Evolutionary conservation across 2,797 vertebrate species (phyloP).

Genomic region (Galago senegalensis): DNA sequence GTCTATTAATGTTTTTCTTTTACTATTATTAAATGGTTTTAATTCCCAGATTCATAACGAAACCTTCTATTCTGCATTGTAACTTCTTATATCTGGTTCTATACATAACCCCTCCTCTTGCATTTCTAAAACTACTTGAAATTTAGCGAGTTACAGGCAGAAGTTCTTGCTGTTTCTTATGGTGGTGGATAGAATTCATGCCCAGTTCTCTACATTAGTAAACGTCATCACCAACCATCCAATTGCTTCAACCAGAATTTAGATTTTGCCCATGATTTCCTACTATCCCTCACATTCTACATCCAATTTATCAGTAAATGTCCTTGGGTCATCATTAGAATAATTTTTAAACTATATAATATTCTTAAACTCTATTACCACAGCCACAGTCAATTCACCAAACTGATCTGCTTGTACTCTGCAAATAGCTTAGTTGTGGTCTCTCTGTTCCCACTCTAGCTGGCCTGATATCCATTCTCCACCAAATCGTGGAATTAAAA

Average conservation of each 20-base stretch:
- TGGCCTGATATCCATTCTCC: background rate
- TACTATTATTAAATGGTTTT: background rate
- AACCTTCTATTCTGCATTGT: background rate
- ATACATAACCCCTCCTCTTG: background rate
- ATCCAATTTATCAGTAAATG: background rate
- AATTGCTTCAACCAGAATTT: background rate
- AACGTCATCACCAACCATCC: background rate
- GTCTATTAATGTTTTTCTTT: background rate
- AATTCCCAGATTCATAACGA: background rate
- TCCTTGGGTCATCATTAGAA: background rate
- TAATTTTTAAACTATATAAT: background rate
- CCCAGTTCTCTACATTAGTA: background rate
- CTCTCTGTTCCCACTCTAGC: background rate
- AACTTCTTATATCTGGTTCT: background rate
- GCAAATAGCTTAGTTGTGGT: background rate
- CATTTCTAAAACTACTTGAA: constrained; percentile 7
- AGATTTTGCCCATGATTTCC: background rate
- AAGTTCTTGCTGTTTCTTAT: background rate
- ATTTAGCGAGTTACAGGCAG: background rate
- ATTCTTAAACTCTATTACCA: background rate
- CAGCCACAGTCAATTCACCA: background rate
- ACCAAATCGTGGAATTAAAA: background rate
- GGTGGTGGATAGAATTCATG: background rate
- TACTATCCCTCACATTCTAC: background rate
- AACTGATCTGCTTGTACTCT: background rate